Percentiles rank a stretch among this genome's conserved stretches.
These are phyloP conservation scores for Cephus pulcher DNA, from an alignment of 2,888 invertebrate species.

Conservation along the genomic window DNA sequence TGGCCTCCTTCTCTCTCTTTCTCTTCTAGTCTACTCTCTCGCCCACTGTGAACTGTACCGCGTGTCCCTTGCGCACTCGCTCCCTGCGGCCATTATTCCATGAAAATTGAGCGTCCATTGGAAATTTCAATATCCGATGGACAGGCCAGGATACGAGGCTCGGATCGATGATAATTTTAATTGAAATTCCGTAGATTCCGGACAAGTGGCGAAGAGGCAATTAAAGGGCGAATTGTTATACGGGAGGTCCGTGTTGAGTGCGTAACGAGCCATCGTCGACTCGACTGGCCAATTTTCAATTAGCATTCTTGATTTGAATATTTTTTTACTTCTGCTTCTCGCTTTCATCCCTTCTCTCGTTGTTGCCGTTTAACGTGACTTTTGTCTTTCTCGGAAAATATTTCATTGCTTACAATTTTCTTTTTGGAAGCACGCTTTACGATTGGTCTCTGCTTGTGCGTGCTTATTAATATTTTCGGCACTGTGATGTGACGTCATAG, in stretches of 20 bases:
- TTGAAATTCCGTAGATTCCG: conserved; percentile 6
- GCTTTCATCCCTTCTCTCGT: neutral
- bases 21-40: neutral
- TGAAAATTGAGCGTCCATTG: neutral
- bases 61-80: neutral
- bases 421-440: no score
- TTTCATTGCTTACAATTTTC: no score
- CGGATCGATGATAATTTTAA: conserved; percentile 11
- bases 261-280: neutral
- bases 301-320: neutral
- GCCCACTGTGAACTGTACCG: neutral
- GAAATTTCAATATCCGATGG: neutral
- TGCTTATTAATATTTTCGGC: no score
- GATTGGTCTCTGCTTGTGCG: neutral
- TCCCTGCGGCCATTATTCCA: neutral
- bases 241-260: neutral
- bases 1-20: neutral
- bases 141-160: neutral
- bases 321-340: neutral
- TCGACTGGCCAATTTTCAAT: neutral
- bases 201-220: conserved; percentile 5
- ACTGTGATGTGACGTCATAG: no score
- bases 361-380: neutral
- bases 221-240: conserved; percentile 6
- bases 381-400: neutral